Percentiles rank a stretch among this genome's conserved stretches.
Conservation (phyloP, 2,797 vertebrate species). For the Neosalanx taihuensis region DNA sequence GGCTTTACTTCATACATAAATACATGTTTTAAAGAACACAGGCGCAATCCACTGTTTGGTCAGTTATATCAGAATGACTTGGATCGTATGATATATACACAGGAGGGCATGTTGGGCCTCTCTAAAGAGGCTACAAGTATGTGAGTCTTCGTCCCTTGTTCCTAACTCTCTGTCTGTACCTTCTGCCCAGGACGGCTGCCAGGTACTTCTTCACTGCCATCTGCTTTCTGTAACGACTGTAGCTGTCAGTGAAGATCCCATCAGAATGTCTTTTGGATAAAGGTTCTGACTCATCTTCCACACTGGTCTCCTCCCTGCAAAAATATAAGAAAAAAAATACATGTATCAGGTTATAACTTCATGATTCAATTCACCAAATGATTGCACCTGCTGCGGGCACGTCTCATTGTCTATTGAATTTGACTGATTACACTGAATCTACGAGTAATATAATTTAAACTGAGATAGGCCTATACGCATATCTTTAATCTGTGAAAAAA, state of each 20-base stretch:
- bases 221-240: slow-evolving; percentile 99
- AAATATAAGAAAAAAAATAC: slow-evolving; percentile 18
- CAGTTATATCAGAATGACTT: slow-evolving; percentile 92
- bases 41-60: slow-evolving; percentile 92
- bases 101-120: slow-evolving; percentile 72
- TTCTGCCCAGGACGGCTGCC: slow-evolving; percentile 97
- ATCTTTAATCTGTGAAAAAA: neutral
- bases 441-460: neutral
- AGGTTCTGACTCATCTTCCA: slow-evolving; percentile 86
- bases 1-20: slow-evolving; percentile 99
- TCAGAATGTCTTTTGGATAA: slow-evolving; percentile 97
- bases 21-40: slow-evolving; percentile 99
- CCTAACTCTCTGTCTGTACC: slow-evolving; percentile 99
- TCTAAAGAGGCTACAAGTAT: slow-evolving; percentile 92
- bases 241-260: slow-evolving; percentile 99
- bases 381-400: neutral
- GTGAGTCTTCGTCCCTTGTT: slow-evolving; percentile 98
- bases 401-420: slow-evolving; percentile 8
- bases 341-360: slow-evolving; percentile 10
- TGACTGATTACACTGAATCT: neutral
- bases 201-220: slow-evolving; percentile 99
- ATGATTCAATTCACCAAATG: slow-evolving; percentile 4
- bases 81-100: slow-evolving; percentile 81
- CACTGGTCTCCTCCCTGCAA: slow-evolving; percentile 78
- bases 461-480: slow-evolving; percentile 38